Evolutionary conservation across 35 echinoderm and acorn worm species (phyloP).

Genomic region (Holothuria glaberrima): DNA sequence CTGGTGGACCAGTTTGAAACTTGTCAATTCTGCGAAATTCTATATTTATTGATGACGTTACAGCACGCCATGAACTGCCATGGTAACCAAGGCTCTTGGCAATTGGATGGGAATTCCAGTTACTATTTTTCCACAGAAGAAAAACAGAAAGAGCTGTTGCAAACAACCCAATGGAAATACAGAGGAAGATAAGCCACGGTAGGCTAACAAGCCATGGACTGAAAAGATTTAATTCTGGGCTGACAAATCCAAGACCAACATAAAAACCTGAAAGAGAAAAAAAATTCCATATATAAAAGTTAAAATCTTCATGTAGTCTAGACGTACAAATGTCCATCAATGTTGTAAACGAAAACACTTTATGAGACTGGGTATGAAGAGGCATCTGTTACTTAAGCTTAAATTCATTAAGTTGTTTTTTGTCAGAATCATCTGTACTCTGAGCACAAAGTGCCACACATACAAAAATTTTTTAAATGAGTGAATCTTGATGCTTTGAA

Average conservation of each 20-base stretch:
- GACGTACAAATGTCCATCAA: too few relatives aligned
- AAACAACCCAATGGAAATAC: constrained; percentile 7
- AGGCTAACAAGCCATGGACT: constrained; percentile 38
- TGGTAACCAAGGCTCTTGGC: constrained; percentile 75
- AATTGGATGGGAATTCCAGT: constrained; percentile 83
- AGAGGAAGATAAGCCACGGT: constrained; percentile 52
- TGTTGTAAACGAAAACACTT: too few relatives aligned
- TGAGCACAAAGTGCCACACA: too few relatives aligned
- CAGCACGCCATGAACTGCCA: constrained; percentile 77
- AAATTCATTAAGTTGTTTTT: too few relatives aligned
- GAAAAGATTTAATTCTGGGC: constrained; percentile 70
- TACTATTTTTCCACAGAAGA: constrained; percentile 62
- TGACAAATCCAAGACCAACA: constrained; percentile 70
- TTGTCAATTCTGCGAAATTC: constrained; percentile 95
- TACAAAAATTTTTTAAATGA: too few relatives aligned
- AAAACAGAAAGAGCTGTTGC: constrained; percentile 31
- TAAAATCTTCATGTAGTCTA: too few relatives aligned
- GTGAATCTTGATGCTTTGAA: too few relatives aligned
- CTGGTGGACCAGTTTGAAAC: constrained; percentile 83
- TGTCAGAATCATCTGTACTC: too few relatives aligned
- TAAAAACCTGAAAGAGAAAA: constrained; percentile 84
- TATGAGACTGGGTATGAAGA: too few relatives aligned
- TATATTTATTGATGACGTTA: constrained; percentile 71
- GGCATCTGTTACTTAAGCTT: too few relatives aligned
- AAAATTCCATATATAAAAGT: too few relatives aligned